Percentiles rank a stretch among this genome's conserved stretches.
phyloP scores from a whole-genome alignment of 2,888 invertebrate species.

The Drosophila eohydei region DNA sequence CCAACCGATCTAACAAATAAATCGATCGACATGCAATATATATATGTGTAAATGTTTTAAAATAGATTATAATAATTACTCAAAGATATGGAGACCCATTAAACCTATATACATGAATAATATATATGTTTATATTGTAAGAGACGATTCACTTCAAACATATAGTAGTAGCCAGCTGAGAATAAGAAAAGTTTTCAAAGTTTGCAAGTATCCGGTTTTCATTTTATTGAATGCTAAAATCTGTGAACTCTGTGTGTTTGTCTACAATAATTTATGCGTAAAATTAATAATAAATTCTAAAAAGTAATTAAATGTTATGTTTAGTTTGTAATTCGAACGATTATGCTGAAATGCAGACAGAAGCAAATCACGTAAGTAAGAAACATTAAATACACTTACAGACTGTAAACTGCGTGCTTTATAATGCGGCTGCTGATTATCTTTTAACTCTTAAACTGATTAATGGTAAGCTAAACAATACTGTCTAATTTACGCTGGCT shows the following conservation, averaged over 20 bases:
- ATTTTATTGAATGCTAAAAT: slow-evolving; percentile 59
- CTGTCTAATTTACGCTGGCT: slow-evolving; percentile 48
- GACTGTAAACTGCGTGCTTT: slow-evolving; percentile 20
- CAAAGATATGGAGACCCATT: slow-evolving; percentile 6
- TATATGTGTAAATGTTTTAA: slow-evolving; percentile 10
- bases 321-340: slow-evolving; percentile 9
- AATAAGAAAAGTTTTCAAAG: neutral
- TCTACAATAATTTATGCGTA: slow-evolving; percentile 68
- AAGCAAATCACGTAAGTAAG: slow-evolving; percentile 12
- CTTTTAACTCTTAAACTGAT: slow-evolving; percentile 15
- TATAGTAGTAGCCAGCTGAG: neutral
- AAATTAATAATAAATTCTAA: slow-evolving; percentile 57
- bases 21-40: slow-evolving; percentile 6
- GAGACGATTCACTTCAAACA: slow-evolving; percentile 9
- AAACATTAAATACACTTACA: slow-evolving; percentile 14
- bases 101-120: neutral
- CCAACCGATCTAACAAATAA: slow-evolving; percentile 4
- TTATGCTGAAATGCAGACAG: slow-evolving; percentile 20
- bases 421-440: slow-evolving; percentile 28
- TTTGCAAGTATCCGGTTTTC: slow-evolving; percentile 39
- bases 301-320: slow-evolving; percentile 28
- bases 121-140: neutral
- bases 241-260: slow-evolving; percentile 48
- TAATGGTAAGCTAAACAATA: slow-evolving; percentile 45
- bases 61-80: slow-evolving; percentile 7